phyloP scores from a whole-genome alignment of 2,888 invertebrate genomes.

The Tenthredo notha region DNA sequence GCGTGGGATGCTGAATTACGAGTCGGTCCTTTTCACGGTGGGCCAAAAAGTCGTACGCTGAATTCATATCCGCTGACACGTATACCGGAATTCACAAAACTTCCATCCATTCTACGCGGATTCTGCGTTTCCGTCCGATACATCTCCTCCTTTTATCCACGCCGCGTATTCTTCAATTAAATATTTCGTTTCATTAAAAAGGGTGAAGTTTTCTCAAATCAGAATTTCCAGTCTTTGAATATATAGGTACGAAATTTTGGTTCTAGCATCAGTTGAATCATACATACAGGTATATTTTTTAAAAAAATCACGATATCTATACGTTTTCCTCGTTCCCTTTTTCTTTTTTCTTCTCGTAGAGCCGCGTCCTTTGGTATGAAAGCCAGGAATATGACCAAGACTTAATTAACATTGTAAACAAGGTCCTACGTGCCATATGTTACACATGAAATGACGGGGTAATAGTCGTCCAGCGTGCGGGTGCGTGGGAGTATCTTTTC shows the following conservation, averaged over 20 bases:
- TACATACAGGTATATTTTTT: background rate
- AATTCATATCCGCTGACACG: conserved; percentile 24
- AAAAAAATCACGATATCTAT: background rate
- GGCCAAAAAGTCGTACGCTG: conserved; percentile 12
- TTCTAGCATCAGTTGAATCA: background rate
- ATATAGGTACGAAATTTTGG: background rate
- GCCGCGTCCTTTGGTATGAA: background rate
- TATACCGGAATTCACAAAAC: conserved; percentile 6
- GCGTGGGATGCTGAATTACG: conserved; percentile 18
- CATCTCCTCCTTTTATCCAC: background rate
- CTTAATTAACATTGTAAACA: conserved; percentile 33
- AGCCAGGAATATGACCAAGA: background rate
- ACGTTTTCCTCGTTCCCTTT: background rate
- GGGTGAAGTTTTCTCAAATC: too few species aligned
- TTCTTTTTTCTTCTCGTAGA: background rate
- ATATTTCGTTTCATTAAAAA: background rate
- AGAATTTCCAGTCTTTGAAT: background rate
- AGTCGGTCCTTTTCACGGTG: background rate
- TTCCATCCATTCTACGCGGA: too few species aligned
- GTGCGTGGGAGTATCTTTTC: conserved; percentile 2
- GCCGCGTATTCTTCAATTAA: background rate
- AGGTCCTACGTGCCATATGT: background rate
- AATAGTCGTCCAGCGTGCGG: background rate
- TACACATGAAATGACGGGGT: conserved; percentile 13
- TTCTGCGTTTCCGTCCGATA: background rate